Conservation (phyloP, 2,888 invertebrate species). For the Mesorhabditis spiculigera region DNA sequence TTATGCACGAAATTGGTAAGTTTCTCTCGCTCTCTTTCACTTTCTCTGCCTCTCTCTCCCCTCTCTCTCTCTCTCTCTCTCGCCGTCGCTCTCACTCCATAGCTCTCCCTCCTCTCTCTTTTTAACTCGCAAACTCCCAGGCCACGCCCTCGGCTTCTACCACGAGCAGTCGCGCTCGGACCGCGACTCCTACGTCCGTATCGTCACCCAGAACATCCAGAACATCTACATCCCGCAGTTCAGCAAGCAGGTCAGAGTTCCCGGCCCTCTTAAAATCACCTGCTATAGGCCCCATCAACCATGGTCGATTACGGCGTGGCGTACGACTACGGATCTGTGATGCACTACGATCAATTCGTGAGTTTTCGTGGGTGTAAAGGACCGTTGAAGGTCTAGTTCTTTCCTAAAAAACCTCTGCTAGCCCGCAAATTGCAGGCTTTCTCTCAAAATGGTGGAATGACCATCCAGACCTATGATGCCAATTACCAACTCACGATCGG, state of each 20-base stretch:
- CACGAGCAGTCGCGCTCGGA: constrained; percentile 55
- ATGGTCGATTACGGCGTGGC: constrained; percentile 45
- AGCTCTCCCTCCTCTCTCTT: too few species aligned
- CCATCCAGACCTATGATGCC: constrained; percentile 40
- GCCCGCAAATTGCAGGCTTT: constrained; percentile 25
- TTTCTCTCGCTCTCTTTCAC: too few species aligned
- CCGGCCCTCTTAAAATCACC: background rate
- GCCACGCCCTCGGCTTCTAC: constrained; percentile 54
- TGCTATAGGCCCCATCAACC: constrained; percentile 12
- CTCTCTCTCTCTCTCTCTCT: background rate
- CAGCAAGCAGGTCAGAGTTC: constrained; percentile 30
- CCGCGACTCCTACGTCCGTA: constrained; percentile 45
- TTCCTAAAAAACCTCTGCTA: background rate
- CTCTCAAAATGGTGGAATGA: constrained; percentile 30
- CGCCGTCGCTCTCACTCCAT: background rate
- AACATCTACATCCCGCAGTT: constrained; percentile 36
- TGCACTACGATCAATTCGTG: constrained; percentile 53
- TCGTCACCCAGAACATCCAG: constrained; percentile 42
- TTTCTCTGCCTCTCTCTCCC: background rate
- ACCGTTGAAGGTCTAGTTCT: background rate
- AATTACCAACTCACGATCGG: constrained; percentile 54
- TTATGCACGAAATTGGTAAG: constrained; percentile 53
- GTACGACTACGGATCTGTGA: constrained; percentile 52
- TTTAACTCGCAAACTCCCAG: constrained; percentile 17
- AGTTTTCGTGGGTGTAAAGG: constrained; percentile 7